Evolutionary conservation across 2,113 vertebrate species (phyloP), one percentile per base, ranked within the genome.

Genomic region (Panurus biarmicus): DNA sequence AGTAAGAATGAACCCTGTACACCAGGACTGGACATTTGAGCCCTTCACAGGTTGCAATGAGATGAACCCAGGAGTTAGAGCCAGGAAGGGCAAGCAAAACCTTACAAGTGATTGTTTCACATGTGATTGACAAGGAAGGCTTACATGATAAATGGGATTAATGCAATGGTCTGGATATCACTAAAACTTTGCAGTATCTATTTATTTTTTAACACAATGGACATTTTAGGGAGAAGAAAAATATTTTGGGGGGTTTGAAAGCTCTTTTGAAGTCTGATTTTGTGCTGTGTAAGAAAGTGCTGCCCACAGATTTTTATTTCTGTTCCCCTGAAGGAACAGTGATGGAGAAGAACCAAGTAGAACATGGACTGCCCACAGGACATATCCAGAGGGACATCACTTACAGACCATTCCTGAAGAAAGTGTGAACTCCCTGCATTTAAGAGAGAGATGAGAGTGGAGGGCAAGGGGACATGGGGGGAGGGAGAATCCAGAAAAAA

Each of bases 1-100:
- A 98, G 98, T 98, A 97, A 98, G 98, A 97, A 96, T 66, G 95
- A 94, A 38, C 82, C 77, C 90, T 95, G 94, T 97, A 89, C 94
- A 95, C 80, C 95, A 83, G 70, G 81, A 94, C 94, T 67, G 96
- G 94, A 96, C 86, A 95, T 95, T 94, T 96, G 96, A 97, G 61
- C 93, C 92, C 85, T 90, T 51, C 92, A 69, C 86, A 96, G 95
- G 85, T 95, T 93, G 89, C 94, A 94, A 70, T 89, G 76, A 94
- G n/a, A 95, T 89, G 75, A 95, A 85, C 24, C 36, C 70, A 96
- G 79, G 70, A 96, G 20, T 57, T 57, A 92, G 94, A 72, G 86
- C 12, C 82, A 97, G 95, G 85, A 93, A 96, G 95, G 90, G 80
- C 79, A 78, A 89, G 54, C 80, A 79, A 56, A 93, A 78, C 22